A percentile compares a stretch with the other conserved stretches of the same genome.
Evolutionary conservation across 2,888 invertebrate species (phyloP).

Genomic region (Therioaphis trifolii): DNA sequence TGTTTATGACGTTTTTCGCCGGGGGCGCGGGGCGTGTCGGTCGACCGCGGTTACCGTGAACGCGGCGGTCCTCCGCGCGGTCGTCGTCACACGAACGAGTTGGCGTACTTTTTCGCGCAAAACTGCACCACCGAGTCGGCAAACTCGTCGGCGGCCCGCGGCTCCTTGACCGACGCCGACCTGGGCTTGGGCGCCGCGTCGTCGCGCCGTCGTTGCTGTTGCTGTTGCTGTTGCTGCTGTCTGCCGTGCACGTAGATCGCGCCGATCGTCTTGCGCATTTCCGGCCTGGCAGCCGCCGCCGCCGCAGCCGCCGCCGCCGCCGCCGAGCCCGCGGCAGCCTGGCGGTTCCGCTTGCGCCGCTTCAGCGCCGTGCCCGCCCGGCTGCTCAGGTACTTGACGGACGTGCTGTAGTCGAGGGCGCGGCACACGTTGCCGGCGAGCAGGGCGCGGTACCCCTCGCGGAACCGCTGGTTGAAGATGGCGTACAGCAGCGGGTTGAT

Average conservation of each 20-base stretch:
- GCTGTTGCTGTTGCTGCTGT: not conserved
- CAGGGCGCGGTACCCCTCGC: conserved; percentile 71
- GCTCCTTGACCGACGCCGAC: conserved; percentile 10
- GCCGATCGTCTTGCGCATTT: conserved; percentile 18
- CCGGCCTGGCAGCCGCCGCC: not conserved
- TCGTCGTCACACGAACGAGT: conserved; percentile 46
- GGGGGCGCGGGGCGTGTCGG: too few species aligned
- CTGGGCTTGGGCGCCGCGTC: not conserved
- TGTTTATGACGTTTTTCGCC: too few species aligned
- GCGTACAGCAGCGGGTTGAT: conserved; percentile 74
- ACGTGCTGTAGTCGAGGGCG: conserved; percentile 66
- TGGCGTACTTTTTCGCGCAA: not conserved
- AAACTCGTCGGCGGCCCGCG: not conserved
- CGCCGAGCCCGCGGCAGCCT: not conserved
- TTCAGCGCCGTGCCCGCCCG: conserved; percentile 29
- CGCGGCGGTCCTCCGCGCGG: not conserved
- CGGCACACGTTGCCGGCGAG: conserved; percentile 69
- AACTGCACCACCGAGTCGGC: conserved; percentile 42
- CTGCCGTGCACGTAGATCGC: conserved; percentile 22
- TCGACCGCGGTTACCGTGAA: too few species aligned
- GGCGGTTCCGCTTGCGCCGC: not conserved
- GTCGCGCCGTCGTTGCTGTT: too few species aligned
- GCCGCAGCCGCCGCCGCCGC: too few species aligned
- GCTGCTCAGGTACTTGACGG: conserved; percentile 60
- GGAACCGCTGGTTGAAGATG: conserved; percentile 73